Evolutionary conservation across 2,888 invertebrate genomes (phyloP).

Genomic region (Drosophila lutescens): DNA sequence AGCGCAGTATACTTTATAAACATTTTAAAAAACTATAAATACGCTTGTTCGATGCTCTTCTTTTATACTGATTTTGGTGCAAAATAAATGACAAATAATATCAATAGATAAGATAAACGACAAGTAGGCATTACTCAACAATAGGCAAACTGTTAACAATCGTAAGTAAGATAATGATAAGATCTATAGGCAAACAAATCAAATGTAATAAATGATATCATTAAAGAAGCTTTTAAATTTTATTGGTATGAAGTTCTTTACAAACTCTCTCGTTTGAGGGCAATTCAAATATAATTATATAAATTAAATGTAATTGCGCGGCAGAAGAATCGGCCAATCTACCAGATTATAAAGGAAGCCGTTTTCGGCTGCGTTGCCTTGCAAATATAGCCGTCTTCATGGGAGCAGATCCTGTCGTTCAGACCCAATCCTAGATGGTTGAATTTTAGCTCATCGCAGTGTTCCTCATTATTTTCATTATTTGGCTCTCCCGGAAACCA

Average conservation of each 20-base stretch:
- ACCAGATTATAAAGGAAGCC: neutral
- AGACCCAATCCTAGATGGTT: too few species aligned
- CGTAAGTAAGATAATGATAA: too few species aligned
- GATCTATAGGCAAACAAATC: too few species aligned
- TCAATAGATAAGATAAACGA: neutral
- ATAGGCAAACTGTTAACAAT: too few species aligned
- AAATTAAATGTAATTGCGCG: too few species aligned
- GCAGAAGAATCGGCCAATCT: neutral
- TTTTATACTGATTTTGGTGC: neutral
- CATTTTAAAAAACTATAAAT: neutral
- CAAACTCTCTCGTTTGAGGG: too few species aligned
- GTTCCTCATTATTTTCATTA: neutral
- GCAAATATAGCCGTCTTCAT: neutral
- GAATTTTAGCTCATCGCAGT: neutral
- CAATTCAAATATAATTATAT: too few species aligned
- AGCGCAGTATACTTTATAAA: neutral
- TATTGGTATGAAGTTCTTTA: too few species aligned
- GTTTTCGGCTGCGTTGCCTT: neutral
- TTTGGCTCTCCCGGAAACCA: neutral
- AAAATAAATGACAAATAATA: neutral
- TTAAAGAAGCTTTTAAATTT: too few species aligned
- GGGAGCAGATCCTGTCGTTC: neutral
- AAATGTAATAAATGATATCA: too few species aligned
- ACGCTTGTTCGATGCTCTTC: rapidly evolving
- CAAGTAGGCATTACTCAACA: neutral